A percentile compares a stretch with the other conserved stretches of the same genome.
Conservation (phyloP, 2,888 invertebrate genomes). For the Crioceris asparagi region DNA sequence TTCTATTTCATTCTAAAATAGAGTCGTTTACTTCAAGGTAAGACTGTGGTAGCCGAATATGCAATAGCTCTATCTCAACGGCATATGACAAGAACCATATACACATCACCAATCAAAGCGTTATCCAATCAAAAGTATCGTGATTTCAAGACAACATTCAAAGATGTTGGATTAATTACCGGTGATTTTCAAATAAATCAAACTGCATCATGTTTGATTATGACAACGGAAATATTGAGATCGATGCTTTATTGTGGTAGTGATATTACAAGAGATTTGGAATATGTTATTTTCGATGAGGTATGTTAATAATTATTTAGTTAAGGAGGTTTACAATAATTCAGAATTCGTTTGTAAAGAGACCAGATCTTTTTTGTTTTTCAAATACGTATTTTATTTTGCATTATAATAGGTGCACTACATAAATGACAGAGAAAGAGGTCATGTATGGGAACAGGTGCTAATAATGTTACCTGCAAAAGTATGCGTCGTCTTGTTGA, state of each 20-base stretch:
- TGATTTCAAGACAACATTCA: conserved; percentile 88
- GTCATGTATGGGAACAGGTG: conserved; percentile 98
- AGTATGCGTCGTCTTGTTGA: conserved; percentile 92
- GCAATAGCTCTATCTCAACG: conserved; percentile 92
- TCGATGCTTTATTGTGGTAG: conserved; percentile 95
- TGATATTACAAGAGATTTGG: conserved; percentile 89
- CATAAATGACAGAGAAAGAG: conserved; percentile 81
- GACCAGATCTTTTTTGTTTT: too few species aligned
- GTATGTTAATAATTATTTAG: conserved; percentile 32
- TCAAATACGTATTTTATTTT: too few species aligned
- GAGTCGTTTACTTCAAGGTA: too few species aligned
- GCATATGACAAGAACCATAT: conserved; percentile 86
- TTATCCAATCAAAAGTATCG: conserved; percentile 98
- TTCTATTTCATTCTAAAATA: conserved; percentile 6
- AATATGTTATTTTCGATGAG: conserved; percentile 99
- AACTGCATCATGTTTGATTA: conserved; percentile 88
- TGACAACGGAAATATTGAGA: conserved; percentile 97
- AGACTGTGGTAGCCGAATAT: conserved; percentile 98
- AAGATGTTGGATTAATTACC: conserved; percentile 87
- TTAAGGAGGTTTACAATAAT: too few species aligned
- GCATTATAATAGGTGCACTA: conserved; percentile 74
- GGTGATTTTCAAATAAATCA: conserved; percentile 94
- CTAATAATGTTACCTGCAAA: conserved; percentile 89
- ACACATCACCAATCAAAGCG: conserved; percentile 98
- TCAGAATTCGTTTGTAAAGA: too few species aligned